Evolutionary conservation across 2,797 vertebrate genomes (phyloP), one percentile per base, ranked within the genome.

Genomic region (Craterocephalus amniculus): DNA sequence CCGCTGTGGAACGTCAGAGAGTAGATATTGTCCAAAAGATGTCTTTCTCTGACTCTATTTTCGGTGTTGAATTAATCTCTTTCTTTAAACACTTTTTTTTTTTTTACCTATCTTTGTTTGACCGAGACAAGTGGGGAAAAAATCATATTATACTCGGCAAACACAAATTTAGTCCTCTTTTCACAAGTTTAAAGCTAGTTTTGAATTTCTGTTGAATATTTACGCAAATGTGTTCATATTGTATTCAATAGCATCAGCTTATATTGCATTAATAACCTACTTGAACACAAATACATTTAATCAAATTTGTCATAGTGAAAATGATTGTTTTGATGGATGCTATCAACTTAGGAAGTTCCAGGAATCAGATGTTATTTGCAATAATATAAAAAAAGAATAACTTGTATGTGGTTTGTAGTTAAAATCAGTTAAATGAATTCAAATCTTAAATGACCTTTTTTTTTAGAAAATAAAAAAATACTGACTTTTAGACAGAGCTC

Each of bases 1-100:
- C 14, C 3, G n/a, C 4, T 7, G 22, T 2, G 16, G 8, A 22
- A 18, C 6, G 43, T 32, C 34, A 43, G 10, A 70, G 61, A 63
- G 24, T 9, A 2, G 26, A 20, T 3, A 2, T 0, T 32, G 0
- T 7, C 0, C 0, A 0, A 2, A 7, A 5, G 61, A 77, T 6
- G 34, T 10, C 4, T 3, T 29, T 75, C 72, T 68, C 64, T 22
- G 52, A 36, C 14, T 20, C 1, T 52, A 5, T 59, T 40, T 43
- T 2, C 6, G 20, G 16, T 18, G 13, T 14, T 32, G n/a, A n/a
- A 31, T 16, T 18, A 18, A n/a, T 32, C 11, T 14, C 40, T 18
- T 43, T 43, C 6, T 8, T 4, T 18, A 43, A n/a, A n/a, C n/a
- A n/a, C n/a, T n/a, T n/a, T n/a, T n/a, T n/a, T n/a, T n/a, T n/a